Evolutionary conservation across 2,113 vertebrate species (phyloP).

Genomic region (Semnornis frantzii): DNA sequence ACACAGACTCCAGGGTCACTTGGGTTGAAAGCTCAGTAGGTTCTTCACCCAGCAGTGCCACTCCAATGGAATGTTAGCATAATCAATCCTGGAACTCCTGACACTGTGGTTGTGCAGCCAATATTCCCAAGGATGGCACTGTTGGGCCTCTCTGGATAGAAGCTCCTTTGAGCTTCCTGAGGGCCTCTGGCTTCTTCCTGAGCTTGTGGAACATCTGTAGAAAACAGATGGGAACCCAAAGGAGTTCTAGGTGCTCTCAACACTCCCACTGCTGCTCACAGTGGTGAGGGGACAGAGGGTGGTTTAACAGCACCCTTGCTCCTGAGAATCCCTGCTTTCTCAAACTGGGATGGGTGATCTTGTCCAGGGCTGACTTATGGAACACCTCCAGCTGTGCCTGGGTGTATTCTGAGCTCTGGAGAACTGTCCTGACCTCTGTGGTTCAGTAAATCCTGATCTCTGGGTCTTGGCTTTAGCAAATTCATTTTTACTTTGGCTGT

Average conservation of each 20-base stretch:
- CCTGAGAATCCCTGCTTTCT: not conserved
- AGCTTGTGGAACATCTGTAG: not conserved
- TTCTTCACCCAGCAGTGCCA: not conserved
- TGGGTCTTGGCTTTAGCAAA: not conserved
- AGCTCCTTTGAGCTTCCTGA: no score
- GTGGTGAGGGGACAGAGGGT: not conserved
- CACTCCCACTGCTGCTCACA: rapidly evolving
- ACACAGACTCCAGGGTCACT: no score
- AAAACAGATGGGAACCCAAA: not conserved
- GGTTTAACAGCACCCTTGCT: not conserved
- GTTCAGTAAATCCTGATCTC: not conserved
- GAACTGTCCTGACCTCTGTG: not conserved
- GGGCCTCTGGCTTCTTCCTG: no score
- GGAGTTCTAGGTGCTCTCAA: not conserved
- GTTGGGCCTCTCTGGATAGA: not conserved
- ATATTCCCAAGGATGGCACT: conserved; percentile 23
- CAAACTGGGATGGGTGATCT: rapidly evolving
- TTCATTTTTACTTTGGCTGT: not conserved
- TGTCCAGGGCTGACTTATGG: not conserved
- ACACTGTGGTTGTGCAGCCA: not conserved
- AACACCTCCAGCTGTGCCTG: not conserved
- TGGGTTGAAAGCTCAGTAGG: not conserved
- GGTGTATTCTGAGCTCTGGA: not conserved
- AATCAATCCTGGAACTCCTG: not conserved
- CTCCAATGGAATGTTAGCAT: rapidly evolving